Evolutionary conservation across 1,140 invertebrate species (phyloP), one percentile per base, ranked within the genome.

Genomic region (Saccostrea glomerata): DNA sequence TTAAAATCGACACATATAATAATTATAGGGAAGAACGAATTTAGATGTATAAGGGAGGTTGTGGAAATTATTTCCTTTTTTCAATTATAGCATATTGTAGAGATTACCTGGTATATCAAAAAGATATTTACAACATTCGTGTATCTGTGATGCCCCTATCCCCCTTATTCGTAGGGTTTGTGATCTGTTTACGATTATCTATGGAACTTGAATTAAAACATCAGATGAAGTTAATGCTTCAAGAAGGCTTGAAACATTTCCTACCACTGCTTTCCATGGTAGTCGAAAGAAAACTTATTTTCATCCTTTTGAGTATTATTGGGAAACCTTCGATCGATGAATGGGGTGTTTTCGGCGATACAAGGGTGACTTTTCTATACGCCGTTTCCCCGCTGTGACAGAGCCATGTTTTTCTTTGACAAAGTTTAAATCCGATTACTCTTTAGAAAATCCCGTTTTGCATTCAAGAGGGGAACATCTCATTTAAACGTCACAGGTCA

Each of bases 371-470:
- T 73, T 73, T 73, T 30, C 66, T 25, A 73, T 73, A 25, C 66
- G 25, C 25, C 12, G 58, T 23, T 23, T 73, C 66, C 66, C 66
- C 36, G 66, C 23, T 66, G 66, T 56, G 73, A 77, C 54, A 54
- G 66, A 36, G 86, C 36, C 66, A 40, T 58, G 73, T 82, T 86
- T 58, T 54, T 40, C 54, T 77, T 86, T 86, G 86, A 86, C 73
- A 77, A 77, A 25, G 36, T 54, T 70, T 77, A 77, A 86, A 86
- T 86, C 86, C 86, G 86, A 86, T 86, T 86, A 86, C 66, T 56
- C 70, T 86, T 56, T 70, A 54, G 66, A 47, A 77, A 86, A 86
- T 86, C 66, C 70, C 73, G 66, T 63, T 86, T 86, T 55, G 70
- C 73, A 77, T 55, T 77, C 54, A 55, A 73, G 70, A 73, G 63